These are phyloP conservation scores for Eupithecia inturbata DNA, from an alignment of 2,888 invertebrate species.

Conservation along the genomic window DNA sequence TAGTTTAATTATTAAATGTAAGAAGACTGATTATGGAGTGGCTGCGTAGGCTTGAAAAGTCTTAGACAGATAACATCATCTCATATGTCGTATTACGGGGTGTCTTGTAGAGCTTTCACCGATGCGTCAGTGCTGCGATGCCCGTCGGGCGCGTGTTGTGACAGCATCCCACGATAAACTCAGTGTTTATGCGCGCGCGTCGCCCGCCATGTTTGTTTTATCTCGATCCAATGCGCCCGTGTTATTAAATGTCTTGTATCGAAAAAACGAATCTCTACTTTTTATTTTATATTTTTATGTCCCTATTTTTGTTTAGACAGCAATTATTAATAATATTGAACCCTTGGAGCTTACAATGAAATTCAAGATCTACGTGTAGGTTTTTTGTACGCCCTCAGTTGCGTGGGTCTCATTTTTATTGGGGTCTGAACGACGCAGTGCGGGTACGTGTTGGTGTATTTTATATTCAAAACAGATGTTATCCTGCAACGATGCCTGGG, in stretches of 20 bases:
- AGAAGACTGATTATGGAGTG: constrained; percentile 48
- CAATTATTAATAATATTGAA: constrained; percentile 82
- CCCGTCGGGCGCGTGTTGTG: constrained; percentile 78
- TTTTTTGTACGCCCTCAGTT: constrained; percentile 75
- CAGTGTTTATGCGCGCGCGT: constrained; percentile 79
- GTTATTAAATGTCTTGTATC: constrained; percentile 82
- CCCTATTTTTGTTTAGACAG: constrained; percentile 81
- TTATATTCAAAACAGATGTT: constrained; percentile 83
- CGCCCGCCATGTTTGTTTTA: constrained; percentile 83
- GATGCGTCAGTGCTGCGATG: constrained; percentile 66
- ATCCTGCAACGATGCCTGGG: constrained; percentile 70
- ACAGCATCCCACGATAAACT: constrained; percentile 83
- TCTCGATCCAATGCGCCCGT: constrained; percentile 79
- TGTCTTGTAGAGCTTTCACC: constrained; percentile 79
- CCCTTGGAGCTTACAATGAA: constrained; percentile 79
- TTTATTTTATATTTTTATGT: constrained; percentile 71
- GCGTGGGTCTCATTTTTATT: constrained; percentile 77
- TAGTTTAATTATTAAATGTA: constrained; percentile 51
- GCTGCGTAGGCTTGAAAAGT: constrained; percentile 75
- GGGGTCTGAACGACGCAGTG: constrained; percentile 70
- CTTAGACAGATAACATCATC: constrained; percentile 70
- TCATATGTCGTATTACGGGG: constrained; percentile 68
- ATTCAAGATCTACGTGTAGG: constrained; percentile 77
- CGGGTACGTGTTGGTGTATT: constrained; percentile 68
- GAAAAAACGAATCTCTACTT: constrained; percentile 66